These are phyloP conservation scores for Rhabdornis inornatus DNA, from an alignment of 2,113 vertebrate genomes.

Conservation along the genomic window DNA sequence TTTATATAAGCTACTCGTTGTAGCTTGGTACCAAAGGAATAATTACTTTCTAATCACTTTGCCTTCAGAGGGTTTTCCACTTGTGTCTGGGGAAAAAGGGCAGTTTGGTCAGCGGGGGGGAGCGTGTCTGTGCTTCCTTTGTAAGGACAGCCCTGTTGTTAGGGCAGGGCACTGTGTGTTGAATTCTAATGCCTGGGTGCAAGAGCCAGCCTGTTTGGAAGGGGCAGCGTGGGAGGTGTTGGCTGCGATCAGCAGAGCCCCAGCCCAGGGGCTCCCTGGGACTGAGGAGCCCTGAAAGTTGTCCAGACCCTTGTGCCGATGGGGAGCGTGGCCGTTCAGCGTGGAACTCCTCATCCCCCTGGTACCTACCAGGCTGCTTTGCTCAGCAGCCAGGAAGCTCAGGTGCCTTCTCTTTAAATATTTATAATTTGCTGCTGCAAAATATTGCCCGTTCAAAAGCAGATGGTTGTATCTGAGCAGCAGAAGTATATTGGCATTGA, in stretches of 20 bases:
- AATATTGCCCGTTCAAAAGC: neutral
- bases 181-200: slow-evolving; percentile 46
- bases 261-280: rapidly evolving
- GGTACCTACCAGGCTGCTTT: neutral
- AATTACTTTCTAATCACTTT: slow-evolving; percentile 29
- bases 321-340: neutral
- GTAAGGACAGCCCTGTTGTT: slow-evolving; percentile 8
- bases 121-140: neutral
- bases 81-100: neutral
- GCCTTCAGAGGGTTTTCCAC: neutral
- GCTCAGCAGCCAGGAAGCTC: neutral
- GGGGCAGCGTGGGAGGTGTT: neutral
- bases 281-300: neutral
- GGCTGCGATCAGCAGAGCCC: neutral
- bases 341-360: neutral
- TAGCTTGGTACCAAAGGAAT: neutral
- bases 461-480: rapidly evolving
- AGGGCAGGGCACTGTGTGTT: neutral
- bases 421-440: neutral
- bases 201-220: neutral
- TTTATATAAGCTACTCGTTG: no score
- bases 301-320: neutral
- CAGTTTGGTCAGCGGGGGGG: neutral
- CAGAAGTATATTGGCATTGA: neutral
- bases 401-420: neutral